Percentiles rank a stretch among this genome's conserved stretches.
Conservation (phyloP, 2,113 vertebrate species). For the Vulpes lagopus region DNA sequence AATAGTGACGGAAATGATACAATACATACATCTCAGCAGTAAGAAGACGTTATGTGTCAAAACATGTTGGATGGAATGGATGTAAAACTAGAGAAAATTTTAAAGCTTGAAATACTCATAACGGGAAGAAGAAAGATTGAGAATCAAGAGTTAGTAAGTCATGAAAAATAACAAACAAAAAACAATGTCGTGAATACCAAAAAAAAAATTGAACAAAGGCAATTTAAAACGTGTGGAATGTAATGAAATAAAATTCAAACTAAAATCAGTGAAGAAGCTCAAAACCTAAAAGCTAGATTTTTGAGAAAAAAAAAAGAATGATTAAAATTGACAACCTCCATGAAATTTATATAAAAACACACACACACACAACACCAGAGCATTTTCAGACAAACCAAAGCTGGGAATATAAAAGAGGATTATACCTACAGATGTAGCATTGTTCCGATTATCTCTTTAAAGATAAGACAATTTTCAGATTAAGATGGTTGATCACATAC, state of each 20-base stretch:
- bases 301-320: not conserved
- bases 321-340: not conserved
- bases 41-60: not conserved
- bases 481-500: rapidly evolving
- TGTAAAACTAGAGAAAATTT: rapidly evolving
- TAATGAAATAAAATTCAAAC: not conserved
- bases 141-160: not conserved
- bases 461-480: not conserved
- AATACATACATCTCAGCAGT: not conserved
- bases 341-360: not conserved
- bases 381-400: not conserved
- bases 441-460: rapidly evolving
- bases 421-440: rapidly evolving
- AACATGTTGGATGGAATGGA: not conserved
- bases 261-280: not conserved
- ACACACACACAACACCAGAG: too few species aligned
- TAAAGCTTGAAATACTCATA: rapidly evolving
- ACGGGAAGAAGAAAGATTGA: not conserved
- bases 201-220: not conserved
- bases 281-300: not conserved
- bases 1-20: not conserved
- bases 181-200: too few species aligned
- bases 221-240: not conserved
- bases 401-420: rapidly evolving
- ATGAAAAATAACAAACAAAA: not conserved